Evolutionary conservation across 2,797 vertebrate genomes (phyloP).

Genomic region (Helicolenus hilgendorfi): DNA sequence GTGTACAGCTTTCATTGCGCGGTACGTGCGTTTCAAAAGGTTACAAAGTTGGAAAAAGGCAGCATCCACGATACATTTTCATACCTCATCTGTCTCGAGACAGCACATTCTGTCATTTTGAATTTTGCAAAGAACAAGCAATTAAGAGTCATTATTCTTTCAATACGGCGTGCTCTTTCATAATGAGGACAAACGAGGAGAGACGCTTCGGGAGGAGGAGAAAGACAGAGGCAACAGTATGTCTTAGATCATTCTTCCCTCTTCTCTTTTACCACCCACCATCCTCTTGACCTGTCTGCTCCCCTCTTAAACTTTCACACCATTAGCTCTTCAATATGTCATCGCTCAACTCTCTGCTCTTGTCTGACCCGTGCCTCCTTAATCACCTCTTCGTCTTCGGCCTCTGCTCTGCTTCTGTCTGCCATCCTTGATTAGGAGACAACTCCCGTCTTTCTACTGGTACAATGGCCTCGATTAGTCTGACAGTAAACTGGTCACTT

Average conservation of each 20-base stretch:
- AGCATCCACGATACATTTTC: constrained; percentile 16
- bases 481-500: not conserved
- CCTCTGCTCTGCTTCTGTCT: constrained; percentile 18
- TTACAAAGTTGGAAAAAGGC: constrained; percentile 48
- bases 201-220: constrained; percentile 14
- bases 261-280: not conserved
- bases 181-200: constrained; percentile 56
- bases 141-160: constrained; percentile 68
- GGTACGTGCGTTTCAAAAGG: constrained; percentile 41
- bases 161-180: constrained; percentile 30
- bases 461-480: constrained; percentile 65
- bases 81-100: constrained; percentile 42
- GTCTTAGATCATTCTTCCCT: not conserved
- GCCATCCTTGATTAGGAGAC: constrained; percentile 45
- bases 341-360: constrained; percentile 2
- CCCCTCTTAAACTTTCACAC: constrained; percentile 5
- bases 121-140: constrained; percentile 32
- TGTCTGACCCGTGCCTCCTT: constrained; percentile 21
- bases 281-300: constrained; percentile 2
- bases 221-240: not conserved
- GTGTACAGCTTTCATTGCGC: not conserved
- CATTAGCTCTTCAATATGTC: constrained; percentile 25
- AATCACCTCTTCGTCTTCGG: constrained; percentile 27
- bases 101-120: constrained; percentile 22
- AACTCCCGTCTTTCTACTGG: constrained; percentile 12